Evolutionary conservation across 2,113 vertebrate species (phyloP), one percentile per base, ranked within the genome.

Genomic region (Mesoclemmys tuberculata): DNA sequence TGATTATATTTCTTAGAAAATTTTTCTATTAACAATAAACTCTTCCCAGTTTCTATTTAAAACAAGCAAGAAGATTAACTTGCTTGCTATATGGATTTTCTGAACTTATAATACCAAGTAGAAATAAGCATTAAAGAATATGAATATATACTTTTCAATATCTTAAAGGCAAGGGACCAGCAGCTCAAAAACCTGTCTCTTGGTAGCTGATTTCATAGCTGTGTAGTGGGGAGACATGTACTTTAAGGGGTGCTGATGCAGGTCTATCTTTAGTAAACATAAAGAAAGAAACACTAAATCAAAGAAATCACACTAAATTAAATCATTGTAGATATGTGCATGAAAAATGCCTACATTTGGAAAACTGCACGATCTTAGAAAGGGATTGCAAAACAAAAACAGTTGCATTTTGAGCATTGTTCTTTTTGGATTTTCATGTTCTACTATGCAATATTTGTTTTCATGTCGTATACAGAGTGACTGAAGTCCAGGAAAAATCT

Each of bases 181-280:
- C n/a, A 56, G 58, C 92, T 96, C 89, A 85, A 81, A 61, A 87
- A 90, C 84, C 80, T 87, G 81, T 71, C 41, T 83, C 88, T 52
- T 38, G 11, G 74, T 35, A 51, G 35, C 44, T 82, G 24, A 26
- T 68, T 81, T 55, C 44, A 75, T 38, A 52, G 56, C 61, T 87
- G 55, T 19, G 21, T 68, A n/a, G 26, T 24, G 21, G n/a, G 21
- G 27, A 92, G 86, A 29, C 75, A 51, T 85, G 86, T 97, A 96
- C 95, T 84, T 95, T 10, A 94, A 92, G 92, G 96, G 95, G 95
- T 98, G 97, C 97, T 97, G 97, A 95, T 97, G 96, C 94, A 85
- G 97, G 93, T 91, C 96, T 96, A 96, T 94, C 90, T 92, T 97
- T 87, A 96, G 96, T 98, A 99, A 98, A 98, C 97, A 98, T 98